Percentiles rank a stretch among this genome's conserved stretches.
Evolutionary conservation across 35 echinoderm and acorn worm species (phyloP).

Genomic region (Apostichopus japonicus): DNA sequence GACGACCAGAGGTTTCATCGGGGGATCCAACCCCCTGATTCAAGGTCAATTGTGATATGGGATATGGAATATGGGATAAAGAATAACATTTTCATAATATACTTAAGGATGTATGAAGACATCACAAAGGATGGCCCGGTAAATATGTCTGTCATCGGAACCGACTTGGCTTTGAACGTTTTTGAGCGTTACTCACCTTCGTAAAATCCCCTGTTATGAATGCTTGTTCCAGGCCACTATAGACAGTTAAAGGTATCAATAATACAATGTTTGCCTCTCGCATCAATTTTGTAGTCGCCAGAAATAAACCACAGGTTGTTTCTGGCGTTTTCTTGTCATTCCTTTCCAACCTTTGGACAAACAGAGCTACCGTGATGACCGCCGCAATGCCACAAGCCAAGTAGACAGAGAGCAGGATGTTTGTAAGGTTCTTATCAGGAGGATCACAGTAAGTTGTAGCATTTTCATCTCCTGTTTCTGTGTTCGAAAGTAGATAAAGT

Average conservation of each 20-base stretch:
- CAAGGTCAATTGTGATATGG: background rate
- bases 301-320: conserved; percentile 64
- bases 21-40: too few species aligned
- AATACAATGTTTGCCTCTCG: conserved; percentile 60
- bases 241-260: conserved; percentile 86
- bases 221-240: conserved; percentile 93
- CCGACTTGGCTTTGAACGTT: too few species aligned
- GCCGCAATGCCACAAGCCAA: conserved; percentile 73
- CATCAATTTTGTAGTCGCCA: conserved; percentile 77
- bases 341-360: conserved; percentile 70
- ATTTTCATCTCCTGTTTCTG: conserved; percentile 62
- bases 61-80: too few species aligned
- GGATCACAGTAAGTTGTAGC: conserved; percentile 72
- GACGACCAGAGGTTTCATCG: too few species aligned
- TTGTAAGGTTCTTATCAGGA: conserved; percentile 61
- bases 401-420: conserved; percentile 81
- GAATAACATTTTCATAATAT: too few species aligned
- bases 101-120: background rate
- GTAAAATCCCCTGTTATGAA: conserved; percentile 97
- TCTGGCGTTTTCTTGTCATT: conserved; percentile 43
- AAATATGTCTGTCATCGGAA: background rate
- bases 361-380: conserved; percentile 58
- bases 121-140: too few species aligned
- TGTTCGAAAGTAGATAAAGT: background rate
- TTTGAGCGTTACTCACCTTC: conserved; percentile 59